Evolutionary conservation across 2,113 vertebrate species (phyloP), one percentile per base, ranked within the genome.

Genomic region (Pyrgilauda ruficollis): DNA sequence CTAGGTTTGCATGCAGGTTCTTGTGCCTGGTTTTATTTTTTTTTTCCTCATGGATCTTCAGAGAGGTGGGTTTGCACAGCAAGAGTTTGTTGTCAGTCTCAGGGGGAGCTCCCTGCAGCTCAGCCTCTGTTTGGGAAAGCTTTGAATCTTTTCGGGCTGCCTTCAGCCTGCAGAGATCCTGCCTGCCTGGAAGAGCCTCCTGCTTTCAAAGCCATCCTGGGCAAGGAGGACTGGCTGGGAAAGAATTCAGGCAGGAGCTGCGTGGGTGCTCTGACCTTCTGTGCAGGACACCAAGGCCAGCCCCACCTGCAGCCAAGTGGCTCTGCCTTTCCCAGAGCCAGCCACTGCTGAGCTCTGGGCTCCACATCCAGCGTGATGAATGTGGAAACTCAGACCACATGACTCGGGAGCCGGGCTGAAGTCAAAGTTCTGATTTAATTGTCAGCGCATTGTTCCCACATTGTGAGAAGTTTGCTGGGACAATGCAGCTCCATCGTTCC

Each of bases 381-480:
- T 66, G 62, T 85, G 92, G 90, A 93, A 94, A 94, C 70, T 87
- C 74, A 64, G 82, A 2, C 28, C 7, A 3, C 62, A 11, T 47
- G 66, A 41, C 78, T 61, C 21, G 78, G 81, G 90, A 82, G 74
- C 26, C 30, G 69, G 86, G 74, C 64, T 72, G 70, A 3, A 43
- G 52, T 68, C 44, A 58, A 20, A 50, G 74, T 10, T 52, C 84
- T 20, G 37, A 9, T 83, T 82, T 67, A 76, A 69, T 90, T 68
- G 28, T 75, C 56, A 10, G 47, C 4, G 13, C 69, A 55, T 91
- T 92, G 93, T 94, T 93, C 43, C 79, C 15, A 1, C 33, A 1
- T 9, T n/a, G 68, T 52, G 80, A 89, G 90, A 59, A 70, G 72
- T 84, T 94, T 75, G 39, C 80, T 75, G 91, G 76, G 86, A 89